Evolutionary conservation across 2,113 vertebrate genomes (phyloP), one percentile per base, ranked within the genome.

Genomic region (Coryphaenoides rupestris): DNA sequence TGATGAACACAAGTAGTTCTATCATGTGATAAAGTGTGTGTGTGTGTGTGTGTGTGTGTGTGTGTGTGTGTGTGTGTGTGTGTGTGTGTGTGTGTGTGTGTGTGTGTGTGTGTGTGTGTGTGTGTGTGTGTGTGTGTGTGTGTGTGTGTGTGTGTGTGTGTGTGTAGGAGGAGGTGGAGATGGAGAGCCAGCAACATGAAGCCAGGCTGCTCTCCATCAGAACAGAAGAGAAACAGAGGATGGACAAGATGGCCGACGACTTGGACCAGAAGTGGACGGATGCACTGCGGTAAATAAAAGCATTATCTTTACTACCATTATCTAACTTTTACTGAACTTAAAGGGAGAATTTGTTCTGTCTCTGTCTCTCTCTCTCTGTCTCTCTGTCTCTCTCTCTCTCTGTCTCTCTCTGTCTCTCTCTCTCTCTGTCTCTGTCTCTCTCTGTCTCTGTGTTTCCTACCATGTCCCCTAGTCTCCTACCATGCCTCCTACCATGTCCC

Each of bases 201-300:
- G 90, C 90, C 66, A 84, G 88, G 62, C 90, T 97, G 76, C 89
- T 91, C 78, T 75, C 90, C 66, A 87, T 95, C 87, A 91, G 93
- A 52, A 93, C 96, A 2, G 95, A 98, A 33, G 95, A 96, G 50
- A 96, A 95, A 28, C 88, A 94, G 73, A 94, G 93, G 87, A 92
- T 94, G 75, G 93, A 98, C 80, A 94, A 88, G 80, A 93, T 96
- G 89, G 93, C 93, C 0, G 92, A 88, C 15, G 94, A 98, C 79
- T 82, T 98, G 68, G 95, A 99, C 80, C 90, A 94, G 66, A 98
- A 98, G 46, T 99, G 96, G 96, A 95, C 95, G 46, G 94, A 95
- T 69, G 95, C 95, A 50, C 92, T 98, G 71, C 93, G 94, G 96
- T 96, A 69, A 61, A 17, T 63, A 19, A 66, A 3, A 26, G 10